These are phyloP conservation scores for Nipponacmea schrenckii DNA, from an alignment of 2,888 invertebrate species.

Conservation along the genomic window DNA sequence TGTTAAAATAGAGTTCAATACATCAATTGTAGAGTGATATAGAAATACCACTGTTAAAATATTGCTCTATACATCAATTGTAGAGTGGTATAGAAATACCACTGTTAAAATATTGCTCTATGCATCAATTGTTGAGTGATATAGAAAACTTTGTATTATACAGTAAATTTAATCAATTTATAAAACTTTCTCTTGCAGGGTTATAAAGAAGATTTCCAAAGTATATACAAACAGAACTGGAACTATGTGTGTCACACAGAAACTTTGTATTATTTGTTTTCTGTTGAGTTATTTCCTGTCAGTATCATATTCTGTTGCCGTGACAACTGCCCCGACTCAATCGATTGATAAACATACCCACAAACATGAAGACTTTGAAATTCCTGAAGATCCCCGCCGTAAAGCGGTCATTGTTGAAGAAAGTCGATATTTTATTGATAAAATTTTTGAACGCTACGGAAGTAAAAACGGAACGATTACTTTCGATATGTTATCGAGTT, in stretches of 20 bases:
- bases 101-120: no score
- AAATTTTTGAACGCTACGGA: conserved; percentile 12
- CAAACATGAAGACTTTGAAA: not conserved
- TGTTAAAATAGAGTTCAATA: no score
- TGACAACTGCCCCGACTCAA: not conserved
- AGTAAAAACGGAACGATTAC: not conserved
- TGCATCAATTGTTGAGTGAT: no score
- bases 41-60: no score
- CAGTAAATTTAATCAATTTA: no score
- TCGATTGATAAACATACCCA: not conserved
- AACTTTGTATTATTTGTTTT: not conserved
- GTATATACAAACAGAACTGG: no score
- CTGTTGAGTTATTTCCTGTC: not conserved
- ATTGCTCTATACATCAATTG: no score
- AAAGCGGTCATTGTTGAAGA: not conserved
- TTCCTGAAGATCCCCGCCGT: not conserved
- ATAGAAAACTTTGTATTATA: no score
- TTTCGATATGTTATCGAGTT: not conserved
- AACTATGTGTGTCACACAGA: not conserved
- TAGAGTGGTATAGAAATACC: no score
- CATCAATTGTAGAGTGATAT: no score
- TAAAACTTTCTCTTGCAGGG: no score
- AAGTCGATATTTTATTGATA: conserved; percentile 10
- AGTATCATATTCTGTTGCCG: not conserved
- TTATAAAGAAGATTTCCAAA: no score